These are phyloP conservation scores for Paraplagusia blochii DNA, from an alignment of 2,113 vertebrate species.

Conservation along the genomic window DNA sequence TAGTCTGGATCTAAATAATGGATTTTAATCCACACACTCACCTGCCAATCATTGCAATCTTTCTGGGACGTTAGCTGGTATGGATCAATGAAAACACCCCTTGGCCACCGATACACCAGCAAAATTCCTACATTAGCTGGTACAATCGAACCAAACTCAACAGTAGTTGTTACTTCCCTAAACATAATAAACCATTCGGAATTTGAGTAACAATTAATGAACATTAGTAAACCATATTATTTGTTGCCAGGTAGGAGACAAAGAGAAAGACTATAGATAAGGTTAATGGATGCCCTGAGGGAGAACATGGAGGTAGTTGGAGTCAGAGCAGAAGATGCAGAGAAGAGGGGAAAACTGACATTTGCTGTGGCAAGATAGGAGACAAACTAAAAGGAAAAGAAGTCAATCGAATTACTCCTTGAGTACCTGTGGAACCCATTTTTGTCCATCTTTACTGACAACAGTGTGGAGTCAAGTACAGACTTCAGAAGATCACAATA, in stretches of 20 bases:
- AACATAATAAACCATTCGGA: conserved; percentile 23
- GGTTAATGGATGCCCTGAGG: no score
- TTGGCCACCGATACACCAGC: conserved; percentile 75
- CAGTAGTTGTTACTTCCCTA: conserved; percentile 82
- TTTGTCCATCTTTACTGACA: conserved; percentile 66
- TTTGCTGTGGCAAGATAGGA: no score
- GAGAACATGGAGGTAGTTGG: no score
- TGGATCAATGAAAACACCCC: conserved; percentile 86
- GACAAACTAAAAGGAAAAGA: no score
- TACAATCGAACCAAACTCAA: conserved; percentile 64
- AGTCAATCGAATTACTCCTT: no score
- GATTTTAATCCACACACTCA: conserved; percentile 42
- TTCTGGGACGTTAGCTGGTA: conserved; percentile 83
- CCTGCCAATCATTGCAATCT: conserved; percentile 80
- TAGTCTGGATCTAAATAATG: no score
- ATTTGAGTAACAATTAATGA: background rate
- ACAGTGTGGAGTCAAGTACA: conserved; percentile 46
- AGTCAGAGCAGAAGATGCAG: no score
- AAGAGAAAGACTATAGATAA: no score
- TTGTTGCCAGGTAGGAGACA: no score
- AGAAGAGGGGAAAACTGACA: no score
- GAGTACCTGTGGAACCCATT: conserved; percentile 77
- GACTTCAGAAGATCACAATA: conserved; percentile 39
- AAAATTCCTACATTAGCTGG: conserved; percentile 68
- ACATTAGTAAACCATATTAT: background rate